A percentile compares a stretch with the other conserved stretches of the same genome.
Evolutionary conservation across 2,888 invertebrate species (phyloP).

Genomic region (Epistrophe grossulariae): DNA sequence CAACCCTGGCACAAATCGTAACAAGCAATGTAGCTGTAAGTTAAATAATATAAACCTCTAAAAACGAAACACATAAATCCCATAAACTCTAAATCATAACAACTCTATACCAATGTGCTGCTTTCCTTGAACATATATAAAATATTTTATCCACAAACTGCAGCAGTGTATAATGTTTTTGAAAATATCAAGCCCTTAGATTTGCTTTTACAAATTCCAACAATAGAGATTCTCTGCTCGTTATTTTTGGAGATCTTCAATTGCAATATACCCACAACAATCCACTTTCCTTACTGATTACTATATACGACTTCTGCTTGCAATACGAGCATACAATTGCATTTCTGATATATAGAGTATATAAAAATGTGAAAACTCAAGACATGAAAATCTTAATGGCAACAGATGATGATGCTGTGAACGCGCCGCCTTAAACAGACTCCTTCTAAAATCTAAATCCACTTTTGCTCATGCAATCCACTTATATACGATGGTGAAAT

Average conservation of each 20-base stretch:
- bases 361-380: conserved; percentile 31
- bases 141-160: background rate
- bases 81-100: too few relatives aligned
- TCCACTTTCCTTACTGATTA: background rate
- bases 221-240: background rate
- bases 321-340: background rate
- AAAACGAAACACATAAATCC: too few relatives aligned
- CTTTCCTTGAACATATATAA: background rate
- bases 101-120: too few relatives aligned
- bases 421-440: conserved; percentile 27
- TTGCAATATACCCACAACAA: conserved; percentile 7
- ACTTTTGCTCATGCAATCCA: conserved; percentile 61
- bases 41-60: too few relatives aligned
- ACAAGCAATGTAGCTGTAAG: too few relatives aligned
- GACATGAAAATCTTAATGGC: conserved; percentile 24
- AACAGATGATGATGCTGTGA: conserved; percentile 59
- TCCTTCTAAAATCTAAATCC: conserved; percentile 62
- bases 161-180: background rate
- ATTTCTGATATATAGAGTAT: background rate
- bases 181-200: background rate
- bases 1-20: too few relatives aligned
- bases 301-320: background rate
- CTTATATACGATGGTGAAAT: conserved; percentile 37
- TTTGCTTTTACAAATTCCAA: background rate
- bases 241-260: background rate